Conservation (phyloP, 2,888 invertebrate species). For the Labia minor region DNA sequence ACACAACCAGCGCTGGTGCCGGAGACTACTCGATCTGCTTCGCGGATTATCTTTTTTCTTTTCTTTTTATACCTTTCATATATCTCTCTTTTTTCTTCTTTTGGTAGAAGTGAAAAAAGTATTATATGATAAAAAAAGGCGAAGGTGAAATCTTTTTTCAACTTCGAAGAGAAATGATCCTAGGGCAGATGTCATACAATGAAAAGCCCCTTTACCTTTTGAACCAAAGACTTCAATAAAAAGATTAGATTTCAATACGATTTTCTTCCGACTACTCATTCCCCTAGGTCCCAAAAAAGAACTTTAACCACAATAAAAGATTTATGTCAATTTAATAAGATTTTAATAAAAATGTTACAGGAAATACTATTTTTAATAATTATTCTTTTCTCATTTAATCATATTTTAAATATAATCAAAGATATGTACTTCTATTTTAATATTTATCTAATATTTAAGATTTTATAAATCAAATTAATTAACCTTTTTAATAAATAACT, state of each 20-base stretch:
- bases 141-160: not conserved
- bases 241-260: not conserved
- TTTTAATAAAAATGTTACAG: not conserved
- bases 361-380: too few species aligned
- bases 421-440: too few species aligned
- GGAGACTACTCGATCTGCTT: not conserved
- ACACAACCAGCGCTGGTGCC: not conserved
- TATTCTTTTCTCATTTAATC: too few species aligned
- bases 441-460: too few species aligned
- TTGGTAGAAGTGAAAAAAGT: not conserved
- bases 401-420: too few species aligned
- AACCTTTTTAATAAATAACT: too few species aligned
- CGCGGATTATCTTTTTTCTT: not conserved
- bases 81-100: not conserved
- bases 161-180: not conserved
- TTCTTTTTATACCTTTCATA: not conserved
- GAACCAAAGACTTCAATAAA: conserved; percentile 7
- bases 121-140: not conserved
- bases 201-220: conserved; percentile 1
- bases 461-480: too few species aligned
- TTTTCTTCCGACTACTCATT: too few species aligned
- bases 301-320: not conserved
- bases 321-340: not conserved
- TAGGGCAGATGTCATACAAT: not conserved
- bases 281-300: not conserved